phyloP scores from a whole-genome alignment of 1,140 invertebrate genomes.

The Aphidius ervi region DNA sequence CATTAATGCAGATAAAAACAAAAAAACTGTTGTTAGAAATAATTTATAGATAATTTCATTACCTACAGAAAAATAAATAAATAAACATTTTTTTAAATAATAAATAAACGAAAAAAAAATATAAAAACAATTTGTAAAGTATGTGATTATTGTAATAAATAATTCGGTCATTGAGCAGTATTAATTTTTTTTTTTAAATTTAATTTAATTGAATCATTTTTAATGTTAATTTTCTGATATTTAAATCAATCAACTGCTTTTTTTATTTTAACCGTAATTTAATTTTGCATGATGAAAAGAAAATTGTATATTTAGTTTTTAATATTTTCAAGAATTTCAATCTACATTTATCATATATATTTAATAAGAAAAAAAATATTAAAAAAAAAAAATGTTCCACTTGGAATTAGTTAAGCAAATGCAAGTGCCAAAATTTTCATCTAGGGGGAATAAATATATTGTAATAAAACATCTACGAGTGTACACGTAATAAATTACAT shows the following conservation, averaged over 20 bases:
- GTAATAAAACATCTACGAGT: background rate
- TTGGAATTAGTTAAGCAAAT: conserved; percentile 15
- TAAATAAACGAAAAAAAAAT: background rate
- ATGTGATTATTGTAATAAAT: background rate
- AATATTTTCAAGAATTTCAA: conserved; percentile 19
- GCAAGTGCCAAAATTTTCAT: conserved; percentile 18
- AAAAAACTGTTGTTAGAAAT: conserved; percentile 6
- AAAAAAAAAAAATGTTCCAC: conserved; percentile 8
- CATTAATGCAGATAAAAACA: conserved; percentile 16
- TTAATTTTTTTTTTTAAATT: background rate
- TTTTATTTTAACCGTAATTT: background rate
- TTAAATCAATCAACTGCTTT: background rate
- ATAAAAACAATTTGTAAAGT: background rate
- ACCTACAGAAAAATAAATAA: conserved; percentile 4
- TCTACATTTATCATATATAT: conserved; percentile 10
- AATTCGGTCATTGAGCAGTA: background rate
- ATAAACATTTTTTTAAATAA: background rate
- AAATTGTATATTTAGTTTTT: conserved; percentile 23
- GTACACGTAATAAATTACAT: background rate
- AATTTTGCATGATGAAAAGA: conserved; percentile 6
- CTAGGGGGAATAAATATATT: conserved; percentile 6
- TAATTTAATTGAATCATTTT: background rate
- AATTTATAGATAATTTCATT: conserved; percentile 11
- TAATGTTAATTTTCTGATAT: conserved; percentile 4
- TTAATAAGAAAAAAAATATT: background rate